phyloP scores from a whole-genome alignment of 2,113 vertebrate species.

The Eonycteris spelaea region DNA sequence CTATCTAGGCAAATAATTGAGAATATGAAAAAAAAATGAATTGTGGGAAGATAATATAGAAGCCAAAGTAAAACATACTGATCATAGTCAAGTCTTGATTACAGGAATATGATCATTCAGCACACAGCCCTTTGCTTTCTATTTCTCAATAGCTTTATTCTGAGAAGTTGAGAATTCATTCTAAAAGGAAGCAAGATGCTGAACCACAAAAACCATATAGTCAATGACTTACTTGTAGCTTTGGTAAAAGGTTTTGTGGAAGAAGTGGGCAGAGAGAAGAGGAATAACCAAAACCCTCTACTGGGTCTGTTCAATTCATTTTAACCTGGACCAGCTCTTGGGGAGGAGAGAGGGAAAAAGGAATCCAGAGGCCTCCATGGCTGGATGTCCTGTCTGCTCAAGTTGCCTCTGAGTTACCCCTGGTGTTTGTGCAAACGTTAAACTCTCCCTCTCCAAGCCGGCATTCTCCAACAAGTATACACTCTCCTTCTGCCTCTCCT shows the following conservation, averaged over 20 bases:
- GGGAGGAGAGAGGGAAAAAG: not conserved
- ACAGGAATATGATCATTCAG: not conserved
- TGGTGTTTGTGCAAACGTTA: not conserved
- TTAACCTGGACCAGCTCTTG: not conserved
- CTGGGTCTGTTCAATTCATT: not conserved
- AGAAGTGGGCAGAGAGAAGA: not conserved
- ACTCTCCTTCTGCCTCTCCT: not conserved
- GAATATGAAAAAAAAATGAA: not conserved
- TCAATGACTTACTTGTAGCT: not conserved
- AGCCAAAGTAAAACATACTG: not conserved
- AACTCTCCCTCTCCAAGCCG: not conserved
- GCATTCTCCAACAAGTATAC: not conserved
- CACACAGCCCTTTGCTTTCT: not conserved
- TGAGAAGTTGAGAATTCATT: not conserved
- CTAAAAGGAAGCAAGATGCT: constrained; percentile 4
- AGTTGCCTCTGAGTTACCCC: not conserved
- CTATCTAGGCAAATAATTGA: not conserved
- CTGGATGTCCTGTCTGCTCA: not conserved
- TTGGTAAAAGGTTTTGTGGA: not conserved
- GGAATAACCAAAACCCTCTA: not conserved
- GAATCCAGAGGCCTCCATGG: not conserved
- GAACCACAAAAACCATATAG: not conserved
- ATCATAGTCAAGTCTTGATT: not conserved
- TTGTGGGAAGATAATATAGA: not conserved
- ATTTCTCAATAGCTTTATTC: not conserved